Percentiles rank a stretch among this genome's conserved stretches.
These are phyloP conservation scores for Eremobia ochroleuca DNA, from an alignment of 2,888 invertebrate genomes.

Conservation along the genomic window DNA sequence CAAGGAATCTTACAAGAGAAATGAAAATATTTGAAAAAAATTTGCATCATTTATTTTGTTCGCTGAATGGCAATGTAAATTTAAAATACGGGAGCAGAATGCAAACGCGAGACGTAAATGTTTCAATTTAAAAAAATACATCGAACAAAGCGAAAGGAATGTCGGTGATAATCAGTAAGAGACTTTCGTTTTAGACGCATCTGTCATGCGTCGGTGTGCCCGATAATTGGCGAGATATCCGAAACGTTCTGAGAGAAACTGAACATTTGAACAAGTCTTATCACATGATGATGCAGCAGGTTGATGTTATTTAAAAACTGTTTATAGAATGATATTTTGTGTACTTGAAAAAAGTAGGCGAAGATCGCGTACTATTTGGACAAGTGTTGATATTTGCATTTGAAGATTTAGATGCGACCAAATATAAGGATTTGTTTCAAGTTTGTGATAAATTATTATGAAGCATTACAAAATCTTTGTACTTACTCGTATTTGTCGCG, in stretches of 20 bases:
- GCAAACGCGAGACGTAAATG: slow-evolving; percentile 44
- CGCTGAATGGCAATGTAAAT: slow-evolving; percentile 32
- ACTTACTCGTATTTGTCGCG: background rate
- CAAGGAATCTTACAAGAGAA: slow-evolving; percentile 16
- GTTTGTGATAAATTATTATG: background rate
- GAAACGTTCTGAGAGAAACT: slow-evolving; percentile 63
- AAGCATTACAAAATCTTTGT: background rate
- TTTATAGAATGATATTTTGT: slow-evolving; percentile 37
- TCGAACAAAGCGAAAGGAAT: slow-evolving; percentile 65
- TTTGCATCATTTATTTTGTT: slow-evolving; percentile 21
- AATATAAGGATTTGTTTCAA: slow-evolving; percentile 28
- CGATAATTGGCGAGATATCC: slow-evolving; percentile 69
- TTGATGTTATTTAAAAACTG: slow-evolving; percentile 14
- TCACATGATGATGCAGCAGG: slow-evolving; percentile 39
- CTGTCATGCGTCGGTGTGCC: slow-evolving; percentile 70
- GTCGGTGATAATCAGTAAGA: slow-evolving; percentile 56
- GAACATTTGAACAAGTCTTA: slow-evolving; percentile 38
- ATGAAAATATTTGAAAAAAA: slow-evolving; percentile 5
- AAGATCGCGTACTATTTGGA: slow-evolving; percentile 54
- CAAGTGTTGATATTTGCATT: slow-evolving; percentile 39
- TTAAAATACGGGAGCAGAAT: slow-evolving; percentile 43
- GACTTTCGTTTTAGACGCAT: slow-evolving; percentile 72
- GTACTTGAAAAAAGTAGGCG: slow-evolving; percentile 57
- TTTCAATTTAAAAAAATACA: slow-evolving; percentile 59
- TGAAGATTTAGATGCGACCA: slow-evolving; percentile 22